phyloP scores from a whole-genome alignment of 1,140 invertebrate species.

The Linepithema humile region DNA sequence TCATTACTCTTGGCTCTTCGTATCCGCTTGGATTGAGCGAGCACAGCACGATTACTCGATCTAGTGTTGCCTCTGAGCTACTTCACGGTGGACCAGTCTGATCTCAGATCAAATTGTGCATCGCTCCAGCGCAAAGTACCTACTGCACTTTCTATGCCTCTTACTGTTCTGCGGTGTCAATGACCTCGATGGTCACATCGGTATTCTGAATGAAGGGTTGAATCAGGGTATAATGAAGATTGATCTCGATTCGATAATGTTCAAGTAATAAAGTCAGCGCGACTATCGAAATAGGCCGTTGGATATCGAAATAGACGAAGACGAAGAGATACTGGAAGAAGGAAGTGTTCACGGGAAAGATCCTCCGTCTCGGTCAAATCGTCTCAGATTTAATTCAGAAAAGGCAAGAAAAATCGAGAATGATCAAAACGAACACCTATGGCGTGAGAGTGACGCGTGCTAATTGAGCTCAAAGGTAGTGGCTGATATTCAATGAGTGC shows the following conservation, averaged over 20 bases:
- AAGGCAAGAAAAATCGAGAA: neutral
- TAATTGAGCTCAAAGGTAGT: constrained; percentile 68
- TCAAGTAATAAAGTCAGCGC: neutral
- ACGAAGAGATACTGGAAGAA: neutral
- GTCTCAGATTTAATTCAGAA: neutral
- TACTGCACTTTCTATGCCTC: neutral
- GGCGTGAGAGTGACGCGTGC: constrained; percentile 53
- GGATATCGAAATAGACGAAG: neutral
- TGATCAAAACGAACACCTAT: neutral
- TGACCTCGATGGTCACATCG: neutral
- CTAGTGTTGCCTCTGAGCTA: constrained; percentile 74
- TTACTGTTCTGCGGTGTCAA: neutral
- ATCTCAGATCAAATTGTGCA: constrained; percentile 4
- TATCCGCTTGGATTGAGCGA: constrained; percentile 78
- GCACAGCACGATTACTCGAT: constrained; percentile 79
- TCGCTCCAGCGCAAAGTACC: neutral
- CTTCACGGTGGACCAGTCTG: constrained; percentile 49
- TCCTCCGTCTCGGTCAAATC: too few relatives aligned
- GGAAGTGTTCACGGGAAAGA: neutral
- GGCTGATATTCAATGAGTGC: constrained; percentile 74
- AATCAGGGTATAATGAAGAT: neutral
- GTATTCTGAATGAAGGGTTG: neutral
- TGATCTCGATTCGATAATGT: neutral
- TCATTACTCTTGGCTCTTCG: constrained; percentile 64
- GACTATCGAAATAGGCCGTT: neutral